These are phyloP conservation scores for Papilio gigon DNA, from an alignment of 2,888 invertebrate genomes.

Conservation along the genomic window DNA sequence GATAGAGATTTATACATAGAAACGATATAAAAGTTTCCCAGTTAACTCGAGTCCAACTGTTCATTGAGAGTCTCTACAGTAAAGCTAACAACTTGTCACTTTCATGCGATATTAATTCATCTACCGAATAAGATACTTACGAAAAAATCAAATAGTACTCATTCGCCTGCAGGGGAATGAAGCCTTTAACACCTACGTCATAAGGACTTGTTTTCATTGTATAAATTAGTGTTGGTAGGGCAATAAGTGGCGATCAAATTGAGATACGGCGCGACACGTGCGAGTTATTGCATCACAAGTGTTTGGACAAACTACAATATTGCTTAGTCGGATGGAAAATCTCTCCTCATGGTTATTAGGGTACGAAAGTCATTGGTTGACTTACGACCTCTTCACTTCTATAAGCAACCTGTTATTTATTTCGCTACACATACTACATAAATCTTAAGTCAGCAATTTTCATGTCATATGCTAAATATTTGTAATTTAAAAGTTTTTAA, in stretches of 20 bases:
- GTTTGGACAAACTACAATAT: slow-evolving; percentile 77
- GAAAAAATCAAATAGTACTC: slow-evolving; percentile 48
- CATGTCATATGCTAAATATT: too few species aligned
- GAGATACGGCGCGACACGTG: slow-evolving; percentile 78
- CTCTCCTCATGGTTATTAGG: slow-evolving; percentile 48
- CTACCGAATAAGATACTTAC: slow-evolving; percentile 55
- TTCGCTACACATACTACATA: neutral
- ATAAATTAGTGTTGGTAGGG: slow-evolving; percentile 47
- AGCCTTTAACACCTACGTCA: slow-evolving; percentile 28
- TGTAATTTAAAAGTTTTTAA: too few species aligned
- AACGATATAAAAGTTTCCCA: neutral
- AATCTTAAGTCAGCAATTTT: neutral
- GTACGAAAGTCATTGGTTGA: slow-evolving; percentile 36
- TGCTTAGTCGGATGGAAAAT: slow-evolving; percentile 75
- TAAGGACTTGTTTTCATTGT: slow-evolving; percentile 43
- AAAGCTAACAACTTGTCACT: slow-evolving; percentile 56
- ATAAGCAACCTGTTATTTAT: slow-evolving; percentile 6
- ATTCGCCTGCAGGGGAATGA: slow-evolving; percentile 34
- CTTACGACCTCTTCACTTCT: slow-evolving; percentile 25
- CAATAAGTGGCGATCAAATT: slow-evolving; percentile 69
- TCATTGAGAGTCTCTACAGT: slow-evolving; percentile 8
- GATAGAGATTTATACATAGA: neutral
- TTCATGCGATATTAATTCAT: slow-evolving; percentile 71
- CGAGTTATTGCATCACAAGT: slow-evolving; percentile 78
- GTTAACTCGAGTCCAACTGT: neutral